Percentiles rank a stretch among this genome's conserved stretches.
These are phyloP conservation scores for Drosophila subobscura DNA, from an alignment of 1,140 invertebrate species.

Conservation along the genomic window DNA sequence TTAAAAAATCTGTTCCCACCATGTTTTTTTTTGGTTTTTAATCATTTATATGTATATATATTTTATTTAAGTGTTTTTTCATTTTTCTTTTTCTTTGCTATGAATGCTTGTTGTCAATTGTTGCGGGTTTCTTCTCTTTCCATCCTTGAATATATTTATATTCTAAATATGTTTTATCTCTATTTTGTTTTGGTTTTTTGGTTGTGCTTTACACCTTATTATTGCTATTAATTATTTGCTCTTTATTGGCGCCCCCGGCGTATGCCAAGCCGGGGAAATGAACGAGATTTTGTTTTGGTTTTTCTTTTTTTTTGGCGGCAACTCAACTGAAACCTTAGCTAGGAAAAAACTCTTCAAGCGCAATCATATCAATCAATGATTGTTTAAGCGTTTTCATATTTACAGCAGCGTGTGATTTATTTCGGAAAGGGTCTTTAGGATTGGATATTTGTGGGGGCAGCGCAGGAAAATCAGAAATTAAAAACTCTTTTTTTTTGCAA, in stretches of 20 bases:
- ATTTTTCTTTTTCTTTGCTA: conserved; percentile 40
- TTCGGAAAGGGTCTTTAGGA: conserved; percentile 25
- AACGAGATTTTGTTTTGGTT: conserved; percentile 11
- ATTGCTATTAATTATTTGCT: conserved; percentile 68
- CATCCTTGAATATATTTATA: conserved; percentile 15
- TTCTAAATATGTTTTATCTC: conserved; percentile 2
- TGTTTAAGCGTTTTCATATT: conserved; percentile 58
- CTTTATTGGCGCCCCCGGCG: conserved; percentile 39
- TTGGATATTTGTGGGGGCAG: conserved; percentile 37
- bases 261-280: conserved; percentile 26
- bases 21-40: conserved; percentile 71
- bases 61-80: conserved; percentile 1
- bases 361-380: conserved; percentile 57
- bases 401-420: conserved; percentile 55
- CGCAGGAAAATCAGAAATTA: conserved; percentile 32
- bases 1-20: conserved; percentile 79
- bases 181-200: conserved; percentile 8
- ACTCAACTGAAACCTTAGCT: conserved; percentile 76
- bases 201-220: conserved; percentile 61
- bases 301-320: conserved; percentile 19
- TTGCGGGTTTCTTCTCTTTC: conserved; percentile 31
- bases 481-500: conserved; percentile 57
- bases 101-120: conserved; percentile 73
- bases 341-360: conserved; percentile 62
- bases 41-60: conserved; percentile 58